Evolutionary conservation across 2,888 invertebrate species (phyloP).

Genomic region (Polietes domitor): DNA sequence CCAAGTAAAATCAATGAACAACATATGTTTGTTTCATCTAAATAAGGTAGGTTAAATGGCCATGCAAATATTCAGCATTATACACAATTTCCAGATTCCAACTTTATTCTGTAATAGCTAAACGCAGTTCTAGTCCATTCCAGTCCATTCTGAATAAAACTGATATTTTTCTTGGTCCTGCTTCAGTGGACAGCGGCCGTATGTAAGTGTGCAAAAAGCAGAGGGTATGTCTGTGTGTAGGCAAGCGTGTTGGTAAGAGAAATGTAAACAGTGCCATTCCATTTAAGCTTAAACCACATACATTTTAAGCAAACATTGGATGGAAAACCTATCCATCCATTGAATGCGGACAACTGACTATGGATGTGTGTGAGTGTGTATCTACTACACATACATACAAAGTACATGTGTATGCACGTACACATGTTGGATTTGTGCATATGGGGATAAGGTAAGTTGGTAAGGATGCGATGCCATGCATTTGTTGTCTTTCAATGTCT

Average conservation of each 20-base stretch:
- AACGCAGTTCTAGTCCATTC: too few species aligned
- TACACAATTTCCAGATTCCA: too few species aligned
- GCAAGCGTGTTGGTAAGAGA: conserved; percentile 25
- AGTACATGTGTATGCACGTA: neutral
- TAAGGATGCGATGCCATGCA: neutral
- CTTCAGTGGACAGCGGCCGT: neutral
- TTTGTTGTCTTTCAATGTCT: neutral
- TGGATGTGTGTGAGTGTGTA: neutral
- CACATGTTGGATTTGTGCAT: conserved; percentile 24
- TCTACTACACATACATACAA: neutral
- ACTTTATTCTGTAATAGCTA: too few species aligned
- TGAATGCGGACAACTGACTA: neutral
- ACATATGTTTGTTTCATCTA: too few species aligned
- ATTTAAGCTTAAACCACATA: conserved; percentile 48
- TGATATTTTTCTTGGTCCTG: too few species aligned
- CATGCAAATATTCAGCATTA: too few species aligned
- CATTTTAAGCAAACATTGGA: conserved; percentile 45
- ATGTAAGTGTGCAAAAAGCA: neutral
- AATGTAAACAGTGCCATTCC: conserved; percentile 47
- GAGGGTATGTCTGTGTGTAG: neutral
- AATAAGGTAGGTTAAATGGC: too few species aligned
- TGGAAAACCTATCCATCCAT: conserved; percentile 16
- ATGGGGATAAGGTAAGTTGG: conserved; percentile 8
- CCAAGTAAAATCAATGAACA: too few species aligned
- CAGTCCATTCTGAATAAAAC: too few species aligned